phyloP scores from a whole-genome alignment of 2,888 invertebrate genomes.

The Agrotis exclamationis region DNA sequence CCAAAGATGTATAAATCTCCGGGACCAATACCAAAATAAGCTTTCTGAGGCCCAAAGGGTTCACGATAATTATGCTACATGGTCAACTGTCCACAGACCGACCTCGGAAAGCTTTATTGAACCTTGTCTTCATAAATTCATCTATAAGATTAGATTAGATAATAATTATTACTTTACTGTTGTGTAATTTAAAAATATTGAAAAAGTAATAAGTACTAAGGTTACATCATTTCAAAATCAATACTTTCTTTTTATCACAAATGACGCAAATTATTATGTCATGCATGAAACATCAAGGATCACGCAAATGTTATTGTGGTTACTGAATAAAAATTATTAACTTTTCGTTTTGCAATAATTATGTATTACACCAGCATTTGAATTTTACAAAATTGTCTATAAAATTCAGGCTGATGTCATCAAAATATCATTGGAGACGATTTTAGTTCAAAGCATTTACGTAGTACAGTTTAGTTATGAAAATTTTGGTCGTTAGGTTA shows the following conservation, averaged over 20 bases:
- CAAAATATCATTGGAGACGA: not conserved
- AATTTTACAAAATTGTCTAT: not conserved
- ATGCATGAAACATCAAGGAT: slow-evolving; percentile 34
- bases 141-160: not conserved
- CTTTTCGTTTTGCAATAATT: not conserved
- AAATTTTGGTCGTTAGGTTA: too few relatives aligned
- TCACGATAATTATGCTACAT: not conserved
- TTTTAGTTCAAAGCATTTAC: not conserved
- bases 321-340: not conserved
- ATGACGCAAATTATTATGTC: slow-evolving; percentile 40
- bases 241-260: slow-evolving; percentile 29
- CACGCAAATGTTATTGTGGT: slow-evolving; percentile 11
- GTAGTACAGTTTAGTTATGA: too few relatives aligned
- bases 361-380: slow-evolving; percentile 16
- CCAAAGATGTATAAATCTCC: too few relatives aligned
- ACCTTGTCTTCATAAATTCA: not conserved
- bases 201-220: not conserved
- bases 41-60: too few relatives aligned
- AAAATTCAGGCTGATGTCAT: not conserved
- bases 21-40: too few relatives aligned
- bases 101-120: not conserved
- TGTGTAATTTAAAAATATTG: slow-evolving; percentile 9
- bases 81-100: not conserved
- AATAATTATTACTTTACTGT: not conserved
- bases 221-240: slow-evolving; percentile 43